Percentiles rank a stretch among this genome's conserved stretches.
Evolutionary conservation across 2,888 invertebrate genomes (phyloP).

Genomic region (Bimastos eiseni): DNA sequence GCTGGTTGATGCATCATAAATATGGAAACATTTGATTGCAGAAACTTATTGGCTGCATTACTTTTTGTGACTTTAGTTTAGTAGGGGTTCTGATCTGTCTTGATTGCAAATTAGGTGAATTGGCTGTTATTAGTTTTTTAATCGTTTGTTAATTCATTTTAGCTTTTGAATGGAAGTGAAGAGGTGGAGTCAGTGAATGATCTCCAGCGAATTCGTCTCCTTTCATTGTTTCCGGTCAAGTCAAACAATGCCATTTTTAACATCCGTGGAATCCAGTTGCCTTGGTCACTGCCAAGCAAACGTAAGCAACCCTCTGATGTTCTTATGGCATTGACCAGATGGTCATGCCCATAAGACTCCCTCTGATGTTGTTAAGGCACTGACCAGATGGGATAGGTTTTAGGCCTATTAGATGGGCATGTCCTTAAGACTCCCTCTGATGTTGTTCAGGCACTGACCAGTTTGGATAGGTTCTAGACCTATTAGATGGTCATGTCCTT

Average conservation of each 20-base stretch:
- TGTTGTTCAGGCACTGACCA: no score
- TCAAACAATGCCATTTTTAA: constrained; percentile 22
- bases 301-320: neutral
- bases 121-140: neutral
- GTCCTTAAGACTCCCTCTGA: no score
- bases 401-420: no score
- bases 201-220: constrained; percentile 23
- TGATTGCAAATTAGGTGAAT: neutral
- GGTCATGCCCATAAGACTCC: no score
- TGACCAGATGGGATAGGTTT: no score
- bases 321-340: neutral
- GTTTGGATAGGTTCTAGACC: no score
- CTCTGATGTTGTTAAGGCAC: no score
- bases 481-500: no score
- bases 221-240: constrained; percentile 26
- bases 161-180: constrained; percentile 26
- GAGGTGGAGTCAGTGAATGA: constrained; percentile 27
- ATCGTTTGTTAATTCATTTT: neutral
- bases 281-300: constrained; percentile 29
- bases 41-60: no score
- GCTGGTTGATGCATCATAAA: no score
- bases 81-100: neutral
- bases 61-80: neutral
- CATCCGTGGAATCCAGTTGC: constrained; percentile 27
- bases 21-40: no score